Evolutionary conservation across 2,797 vertebrate species (phyloP), one percentile per base, ranked within the genome.

Genomic region (Periophthalmus magnuspinnatus): DNA sequence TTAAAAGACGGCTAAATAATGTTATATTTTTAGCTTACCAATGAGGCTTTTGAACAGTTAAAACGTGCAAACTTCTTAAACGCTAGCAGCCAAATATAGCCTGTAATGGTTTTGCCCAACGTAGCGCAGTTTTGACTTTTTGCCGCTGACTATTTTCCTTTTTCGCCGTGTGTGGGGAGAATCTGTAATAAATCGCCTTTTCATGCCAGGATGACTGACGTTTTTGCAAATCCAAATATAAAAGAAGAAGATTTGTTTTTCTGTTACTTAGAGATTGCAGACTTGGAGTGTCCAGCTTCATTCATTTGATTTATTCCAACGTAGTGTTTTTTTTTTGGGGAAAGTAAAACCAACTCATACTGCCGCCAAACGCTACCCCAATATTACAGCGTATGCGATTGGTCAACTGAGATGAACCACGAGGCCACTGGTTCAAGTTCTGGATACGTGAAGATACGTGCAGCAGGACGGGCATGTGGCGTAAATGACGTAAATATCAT

Each of bases 1-100:
- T 86, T 86, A 87, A 77, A 47, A 77, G 47, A 10, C 65, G 50
- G 82, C 52, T 58, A 78, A 80, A 81, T 72, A 65, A 79, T 75
- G 75, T 3, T 68, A 34, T 52, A 17, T 80, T 81, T 32, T 83
- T 71, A 79, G 70, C 78, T 61, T 60, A 17, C 24, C 9, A 14
- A 14, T 55, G 36, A 76, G 38, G 59, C 47, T 59, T 69, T 76
- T 50, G 4, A 62, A 36, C 21, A 28, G 50, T 69, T 68, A 28
- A 70, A 68, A 67, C 69, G 55, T 55, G 45, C 68, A 45, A 65
- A 58, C 9, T 56, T 45, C 56, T 17, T 3, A 59, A 24, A 13
- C 17, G 2, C 3, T 24, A 28, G 11, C 57, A 6, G 55, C 22
- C 28, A 58, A 58, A 58, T 58, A 14, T 14, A 45, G 41, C 41